phyloP scores from a whole-genome alignment of 1,140 invertebrate genomes.

The Zaprionus vittiger region DNA sequence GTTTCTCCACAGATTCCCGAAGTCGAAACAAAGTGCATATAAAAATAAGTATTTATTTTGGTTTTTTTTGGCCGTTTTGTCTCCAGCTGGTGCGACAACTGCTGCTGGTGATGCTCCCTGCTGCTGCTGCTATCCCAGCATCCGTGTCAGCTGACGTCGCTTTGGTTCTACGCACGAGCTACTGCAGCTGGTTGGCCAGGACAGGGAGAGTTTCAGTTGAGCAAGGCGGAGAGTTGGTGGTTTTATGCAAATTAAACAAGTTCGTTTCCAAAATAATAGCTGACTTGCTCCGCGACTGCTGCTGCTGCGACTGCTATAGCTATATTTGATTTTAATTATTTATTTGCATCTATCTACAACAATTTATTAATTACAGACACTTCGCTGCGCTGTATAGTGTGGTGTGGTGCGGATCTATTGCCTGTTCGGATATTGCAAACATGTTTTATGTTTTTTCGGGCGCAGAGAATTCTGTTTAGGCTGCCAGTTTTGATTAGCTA shows the following conservation, averaged over 20 bases:
- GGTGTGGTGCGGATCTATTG: too few relatives aligned
- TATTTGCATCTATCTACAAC: constrained; percentile 64
- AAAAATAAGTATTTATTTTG: constrained; percentile 66
- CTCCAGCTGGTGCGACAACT: constrained; percentile 1
- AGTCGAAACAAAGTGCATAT: constrained; percentile 73
- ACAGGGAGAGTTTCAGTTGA: background rate
- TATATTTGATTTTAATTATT: constrained; percentile 78
- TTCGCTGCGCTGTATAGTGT: constrained; percentile 6
- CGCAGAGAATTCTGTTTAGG: constrained; percentile 22
- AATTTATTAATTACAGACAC: constrained; percentile 55
- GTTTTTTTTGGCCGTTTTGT: background rate
- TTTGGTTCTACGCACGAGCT: constrained; percentile 20
- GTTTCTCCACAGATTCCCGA: constrained; percentile 63
- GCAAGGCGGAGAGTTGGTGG: constrained; percentile 5
- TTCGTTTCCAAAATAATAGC: constrained; percentile 75
- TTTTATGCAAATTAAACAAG: constrained; percentile 79
- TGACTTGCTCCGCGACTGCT: constrained; percentile 37
- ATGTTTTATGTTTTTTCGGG: constrained; percentile 52
- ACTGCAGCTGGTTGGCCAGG: constrained; percentile 8
- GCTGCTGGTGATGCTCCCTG: constrained; percentile 8
- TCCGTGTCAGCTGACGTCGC: constrained; percentile 63
- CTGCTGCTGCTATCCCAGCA: constrained; percentile 42
- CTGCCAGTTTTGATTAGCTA: constrained; percentile 62
- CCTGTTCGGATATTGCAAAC: constrained; percentile 27
- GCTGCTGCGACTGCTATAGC: constrained; percentile 21